Base-by-base conservation (phyloP, 2,797 vertebrate species). In the Arctocebus calabarensis region DNA sequence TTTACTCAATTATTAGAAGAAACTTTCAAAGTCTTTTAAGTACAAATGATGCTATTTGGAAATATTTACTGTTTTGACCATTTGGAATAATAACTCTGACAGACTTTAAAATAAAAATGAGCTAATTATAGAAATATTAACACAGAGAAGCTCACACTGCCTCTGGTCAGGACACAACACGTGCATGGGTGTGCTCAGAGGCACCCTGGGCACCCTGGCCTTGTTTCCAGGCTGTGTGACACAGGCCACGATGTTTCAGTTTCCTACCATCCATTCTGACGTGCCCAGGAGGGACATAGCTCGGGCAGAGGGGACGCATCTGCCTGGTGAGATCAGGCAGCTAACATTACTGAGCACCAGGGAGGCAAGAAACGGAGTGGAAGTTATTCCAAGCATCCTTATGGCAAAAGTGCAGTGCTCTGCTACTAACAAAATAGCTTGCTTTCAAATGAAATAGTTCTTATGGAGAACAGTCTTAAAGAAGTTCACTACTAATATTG, bases 71-170 rank as follows among this genome's bases (percentile, higher is more conserved):
- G 66, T 85, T 96, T 81, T 68, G 95, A 86, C 92, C 79, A 71
- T 79, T 25, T 97, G 92, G 77, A 95, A 96, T 77, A 95, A 96
- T 77, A 97, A 82, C 40, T 95, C 84, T 5, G 94, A 25, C 37
- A 32, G 71, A 88, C 29, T 32, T 78, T 82, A n/a, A 0, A 0
- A 3, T 90, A 86, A 84, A 94, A 95, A 92, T 40, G 68, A 75
- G 1, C 17, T 12, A 55, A 88, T 0, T 74, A 34, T 0, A 85
- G 3, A 68, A 73, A 61, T 1, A 3, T 37, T 62, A 88, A 1
- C 27, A 64, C 0, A 66, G 5, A 79, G 78, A 0, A 43, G 61
- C 59, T n/a, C 43, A 79, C 71, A 77, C 92, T 40, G 91, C 32
- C 10, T 17, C 2, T 0, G 9, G 75, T 6, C 48, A 71, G 84